phyloP scores from a whole-genome alignment of 2,888 invertebrate genomes.

The Mechanitis messenoides region DNA sequence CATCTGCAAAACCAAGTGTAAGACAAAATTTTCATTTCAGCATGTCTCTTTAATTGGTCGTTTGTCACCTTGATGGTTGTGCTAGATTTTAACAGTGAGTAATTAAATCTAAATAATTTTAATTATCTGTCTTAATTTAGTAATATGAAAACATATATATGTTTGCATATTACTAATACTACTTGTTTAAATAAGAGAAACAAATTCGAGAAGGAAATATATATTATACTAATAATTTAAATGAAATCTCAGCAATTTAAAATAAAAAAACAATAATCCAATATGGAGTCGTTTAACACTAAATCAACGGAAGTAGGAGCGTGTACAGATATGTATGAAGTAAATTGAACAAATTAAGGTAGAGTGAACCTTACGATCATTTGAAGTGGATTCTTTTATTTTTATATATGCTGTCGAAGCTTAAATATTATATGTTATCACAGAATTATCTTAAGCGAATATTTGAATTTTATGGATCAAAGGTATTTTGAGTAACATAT shows the following conservation, averaged over 20 bases:
- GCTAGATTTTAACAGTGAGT: too few species aligned
- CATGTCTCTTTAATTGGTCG: too few species aligned
- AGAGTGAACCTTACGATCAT: neutral
- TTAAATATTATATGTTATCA: constrained; percentile 5
- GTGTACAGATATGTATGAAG: neutral
- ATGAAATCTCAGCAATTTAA: neutral
- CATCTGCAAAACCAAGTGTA: too few species aligned
- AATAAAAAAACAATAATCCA: neutral
- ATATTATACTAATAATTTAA: neutral
- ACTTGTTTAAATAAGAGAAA: too few species aligned
- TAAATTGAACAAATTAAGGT: constrained; percentile 5
- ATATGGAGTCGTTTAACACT: neutral
- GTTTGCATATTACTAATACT: too few species aligned
- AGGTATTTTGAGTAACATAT: neutral
- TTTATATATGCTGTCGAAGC: constrained; percentile 5
- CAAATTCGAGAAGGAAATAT: too few species aligned
- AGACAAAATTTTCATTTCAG: too few species aligned
- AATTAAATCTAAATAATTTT: too few species aligned
- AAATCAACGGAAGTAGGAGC: neutral
- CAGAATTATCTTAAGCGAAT: constrained; percentile 3
- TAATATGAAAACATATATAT: too few species aligned
- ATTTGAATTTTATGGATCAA: constrained; percentile 1
- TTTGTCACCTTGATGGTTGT: too few species aligned
- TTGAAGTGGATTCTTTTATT: neutral
- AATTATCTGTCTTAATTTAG: too few species aligned